Conservation (phyloP, 2,797 vertebrate genomes). For the Threskiornis aethiopicus region DNA sequence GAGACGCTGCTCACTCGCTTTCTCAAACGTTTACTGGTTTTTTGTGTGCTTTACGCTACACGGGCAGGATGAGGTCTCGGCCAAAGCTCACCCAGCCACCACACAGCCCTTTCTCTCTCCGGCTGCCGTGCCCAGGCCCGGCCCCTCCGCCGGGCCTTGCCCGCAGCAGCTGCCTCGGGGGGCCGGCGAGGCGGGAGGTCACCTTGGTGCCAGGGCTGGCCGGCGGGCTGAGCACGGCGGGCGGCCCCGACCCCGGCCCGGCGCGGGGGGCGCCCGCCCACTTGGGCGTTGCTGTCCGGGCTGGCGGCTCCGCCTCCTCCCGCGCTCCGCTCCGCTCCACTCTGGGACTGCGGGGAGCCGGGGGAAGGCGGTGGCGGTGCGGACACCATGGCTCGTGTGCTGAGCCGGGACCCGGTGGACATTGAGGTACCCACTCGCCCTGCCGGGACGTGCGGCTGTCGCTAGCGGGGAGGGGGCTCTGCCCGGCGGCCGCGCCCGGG, state of each 20-base stretch:
- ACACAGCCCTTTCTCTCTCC: accelerated
- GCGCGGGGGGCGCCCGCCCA: slow-evolving; percentile 37
- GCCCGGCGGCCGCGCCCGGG: not conserved
- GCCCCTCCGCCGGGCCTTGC: not conserved
- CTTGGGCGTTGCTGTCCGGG: slow-evolving; percentile 51
- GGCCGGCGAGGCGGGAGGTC: not conserved
- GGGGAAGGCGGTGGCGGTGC: not conserved
- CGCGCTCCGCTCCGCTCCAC: not conserved
- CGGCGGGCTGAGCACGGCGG: not conserved
- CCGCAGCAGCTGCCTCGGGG: not conserved
- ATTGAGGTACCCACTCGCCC: slow-evolving; percentile 80
- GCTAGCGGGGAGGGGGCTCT: not conserved
- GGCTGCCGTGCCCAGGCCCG: not conserved
- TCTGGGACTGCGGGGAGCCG: not conserved
- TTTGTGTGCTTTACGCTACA: not conserved
- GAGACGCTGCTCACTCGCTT: not conserved
- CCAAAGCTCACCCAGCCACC: too few relatives aligned
- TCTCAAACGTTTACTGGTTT: accelerated
- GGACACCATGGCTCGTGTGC: slow-evolving; percentile 74
- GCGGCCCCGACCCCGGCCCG: not conserved
- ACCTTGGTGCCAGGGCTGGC: not conserved
- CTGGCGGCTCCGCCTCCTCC: not conserved
- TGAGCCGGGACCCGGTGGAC: slow-evolving; percentile 83
- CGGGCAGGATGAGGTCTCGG: not conserved
- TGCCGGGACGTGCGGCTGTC: not conserved